Conservation (phyloP, 2,888 invertebrate species). For the Polymixis lichenea region DNA sequence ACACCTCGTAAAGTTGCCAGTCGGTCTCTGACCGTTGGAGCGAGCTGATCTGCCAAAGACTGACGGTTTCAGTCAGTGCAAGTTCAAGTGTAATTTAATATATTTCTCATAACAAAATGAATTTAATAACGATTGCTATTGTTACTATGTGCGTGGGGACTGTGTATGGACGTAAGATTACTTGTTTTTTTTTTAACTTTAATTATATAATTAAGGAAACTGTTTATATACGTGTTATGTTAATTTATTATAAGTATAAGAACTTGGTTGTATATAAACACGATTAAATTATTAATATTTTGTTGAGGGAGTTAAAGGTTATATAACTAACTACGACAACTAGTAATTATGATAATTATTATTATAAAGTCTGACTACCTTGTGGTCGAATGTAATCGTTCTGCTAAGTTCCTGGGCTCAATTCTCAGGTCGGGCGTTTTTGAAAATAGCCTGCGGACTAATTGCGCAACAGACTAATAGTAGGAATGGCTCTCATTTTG, state of each 20-base stretch:
- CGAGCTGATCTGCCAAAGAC: background rate
- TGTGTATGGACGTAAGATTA: constrained; percentile 42
- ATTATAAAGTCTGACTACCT: too few species aligned
- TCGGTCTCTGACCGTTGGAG: constrained; percentile 10
- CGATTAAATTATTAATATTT: background rate
- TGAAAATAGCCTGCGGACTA: too few species aligned
- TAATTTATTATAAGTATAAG: background rate
- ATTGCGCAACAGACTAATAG: too few species aligned
- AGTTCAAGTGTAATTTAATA: background rate
- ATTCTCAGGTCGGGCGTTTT: background rate
- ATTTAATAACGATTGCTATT: background rate
- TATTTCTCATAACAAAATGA: constrained; percentile 13
- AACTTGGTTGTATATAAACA: background rate
- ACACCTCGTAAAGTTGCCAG: background rate
- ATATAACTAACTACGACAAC: background rate
- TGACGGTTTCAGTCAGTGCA: background rate
- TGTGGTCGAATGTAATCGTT: background rate
- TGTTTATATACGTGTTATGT: constrained; percentile 17
- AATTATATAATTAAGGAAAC: constrained; percentile 3
- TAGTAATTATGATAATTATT: background rate
- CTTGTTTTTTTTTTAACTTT: background rate
- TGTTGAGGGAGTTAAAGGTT: background rate
- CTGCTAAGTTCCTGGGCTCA: background rate
- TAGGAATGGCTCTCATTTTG: too few species aligned
- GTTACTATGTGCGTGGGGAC: background rate